phyloP scores from a whole-genome alignment of 2,888 invertebrate genomes.

The Nomada goodeniana region DNA sequence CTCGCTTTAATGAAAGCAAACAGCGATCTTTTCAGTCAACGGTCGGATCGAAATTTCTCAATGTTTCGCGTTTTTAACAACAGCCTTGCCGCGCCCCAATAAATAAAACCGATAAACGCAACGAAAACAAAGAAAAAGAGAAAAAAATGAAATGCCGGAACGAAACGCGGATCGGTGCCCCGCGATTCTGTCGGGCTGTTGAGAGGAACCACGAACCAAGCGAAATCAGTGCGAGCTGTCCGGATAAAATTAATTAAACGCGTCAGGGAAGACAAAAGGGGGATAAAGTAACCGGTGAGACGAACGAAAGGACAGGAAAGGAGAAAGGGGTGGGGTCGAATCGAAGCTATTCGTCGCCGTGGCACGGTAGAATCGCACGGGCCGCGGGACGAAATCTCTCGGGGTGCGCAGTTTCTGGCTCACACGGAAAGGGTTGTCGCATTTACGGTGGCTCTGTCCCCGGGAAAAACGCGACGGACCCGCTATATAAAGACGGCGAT shows the following conservation, averaged over 20 bases:
- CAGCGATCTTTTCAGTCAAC: slow-evolving; percentile 43
- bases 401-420: slow-evolving; percentile 54
- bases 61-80: slow-evolving; percentile 25
- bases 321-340: neutral
- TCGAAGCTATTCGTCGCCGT: slow-evolving; percentile 19
- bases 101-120: neutral
- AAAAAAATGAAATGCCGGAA: neutral
- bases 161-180: too few species aligned
- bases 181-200: too few species aligned
- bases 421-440: slow-evolving; percentile 68
- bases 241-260: slow-evolving; percentile 43
- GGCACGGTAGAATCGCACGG: neutral
- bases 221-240: neutral
- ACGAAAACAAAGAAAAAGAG: neutral
- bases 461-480: slow-evolving; percentile 66
- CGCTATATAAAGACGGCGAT: slow-evolving; percentile 62
- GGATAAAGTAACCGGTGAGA: neutral
- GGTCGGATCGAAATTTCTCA: slow-evolving; percentile 25
- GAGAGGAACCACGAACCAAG: neutral
- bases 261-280: slow-evolving; percentile 12
- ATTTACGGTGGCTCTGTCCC: slow-evolving; percentile 49
- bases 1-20: slow-evolving; percentile 44
- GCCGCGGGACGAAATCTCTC: slow-evolving; percentile 35
- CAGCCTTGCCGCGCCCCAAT: neutral
- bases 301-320: neutral